Evolutionary conservation across 2,113 vertebrate species (phyloP), one percentile per base, ranked within the genome.

Genomic region (Tympanuchus pallidicinctus): DNA sequence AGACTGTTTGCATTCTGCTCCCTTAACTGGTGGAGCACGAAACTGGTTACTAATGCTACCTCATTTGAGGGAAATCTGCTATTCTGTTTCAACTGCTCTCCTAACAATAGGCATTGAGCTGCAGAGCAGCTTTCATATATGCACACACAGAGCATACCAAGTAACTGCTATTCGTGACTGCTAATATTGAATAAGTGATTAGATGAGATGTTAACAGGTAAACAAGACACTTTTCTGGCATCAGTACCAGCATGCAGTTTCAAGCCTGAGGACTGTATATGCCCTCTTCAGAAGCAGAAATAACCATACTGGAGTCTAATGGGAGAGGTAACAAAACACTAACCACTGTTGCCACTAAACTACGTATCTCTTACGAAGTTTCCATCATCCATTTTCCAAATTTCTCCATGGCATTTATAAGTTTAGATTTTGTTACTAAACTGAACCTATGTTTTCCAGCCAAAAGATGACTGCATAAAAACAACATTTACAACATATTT

Each of bases 181-280:
- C 30, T n/a, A 34, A 43, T n/a, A 40, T 0, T 8, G 25, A 82
- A n/a, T 11, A 70, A 38, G 38, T 3, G 0, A 6, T 6, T 80
- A 21, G 60, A 70, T 86, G 21, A 71, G 50, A 77, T 36, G 45
- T 59, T 66, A 63, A 74, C 14, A 28, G 1, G 7, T 66, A 74
- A 80, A 47, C 34, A 61, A 57, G 40, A 47, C 11, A 36, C 20
- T 38, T 32, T 12, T 43, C 1, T 18, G 47, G 36, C 18, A 52
- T 21, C 48, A 85, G 22, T 47, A 84, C 47, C 12, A 54, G 22
- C 27, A n/a, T 0, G 0, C 5, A 0, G 0, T 47, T 88, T 86
- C n/a, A 70, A 54, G 65, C 10, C 13, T 18, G 36, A 43, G n/a
- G 43, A 59, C 20, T 13, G 2, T 22, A 70, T 11, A 43, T 5